Evolutionary conservation across 2,888 invertebrate species (phyloP).

Genomic region (Prosapia bicincta): DNA sequence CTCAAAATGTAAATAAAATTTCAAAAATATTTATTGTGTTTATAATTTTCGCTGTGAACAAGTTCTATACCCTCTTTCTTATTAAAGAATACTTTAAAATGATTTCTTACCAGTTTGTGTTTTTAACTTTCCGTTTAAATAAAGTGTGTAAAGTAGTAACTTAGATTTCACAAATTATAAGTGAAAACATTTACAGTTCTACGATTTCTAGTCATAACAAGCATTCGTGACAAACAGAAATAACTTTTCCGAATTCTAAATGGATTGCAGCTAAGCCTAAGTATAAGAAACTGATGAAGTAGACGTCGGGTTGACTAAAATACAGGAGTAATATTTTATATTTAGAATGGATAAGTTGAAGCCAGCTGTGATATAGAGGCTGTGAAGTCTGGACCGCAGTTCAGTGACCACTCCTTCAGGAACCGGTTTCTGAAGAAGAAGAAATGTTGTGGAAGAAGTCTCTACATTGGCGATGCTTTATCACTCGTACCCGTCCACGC

Average conservation of each 20-base stretch:
- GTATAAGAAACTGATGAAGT: not conserved
- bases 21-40: too few species aligned
- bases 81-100: too few species aligned
- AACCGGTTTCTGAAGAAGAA: not conserved
- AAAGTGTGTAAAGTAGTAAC: too few species aligned
- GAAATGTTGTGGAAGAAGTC: conserved; percentile 2
- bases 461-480: not conserved
- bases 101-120: too few species aligned
- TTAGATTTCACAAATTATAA: too few species aligned
- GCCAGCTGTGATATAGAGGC: not conserved
- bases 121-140: too few species aligned
- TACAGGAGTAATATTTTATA: not conserved
- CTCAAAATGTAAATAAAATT: too few species aligned
- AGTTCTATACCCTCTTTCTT: too few species aligned
- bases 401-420: conserved; percentile 2
- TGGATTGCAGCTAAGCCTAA: not conserved
- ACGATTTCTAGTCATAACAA: not conserved
- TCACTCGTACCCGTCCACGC: not conserved
- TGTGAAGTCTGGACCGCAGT: not conserved
- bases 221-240: not conserved
- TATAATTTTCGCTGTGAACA: too few species aligned
- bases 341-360: not conserved
- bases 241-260: not conserved
- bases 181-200: not conserved
- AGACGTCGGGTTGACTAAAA: not conserved